Base-by-base conservation (phyloP, 2,797 vertebrate species). In the Anguilla marmorata region DNA sequence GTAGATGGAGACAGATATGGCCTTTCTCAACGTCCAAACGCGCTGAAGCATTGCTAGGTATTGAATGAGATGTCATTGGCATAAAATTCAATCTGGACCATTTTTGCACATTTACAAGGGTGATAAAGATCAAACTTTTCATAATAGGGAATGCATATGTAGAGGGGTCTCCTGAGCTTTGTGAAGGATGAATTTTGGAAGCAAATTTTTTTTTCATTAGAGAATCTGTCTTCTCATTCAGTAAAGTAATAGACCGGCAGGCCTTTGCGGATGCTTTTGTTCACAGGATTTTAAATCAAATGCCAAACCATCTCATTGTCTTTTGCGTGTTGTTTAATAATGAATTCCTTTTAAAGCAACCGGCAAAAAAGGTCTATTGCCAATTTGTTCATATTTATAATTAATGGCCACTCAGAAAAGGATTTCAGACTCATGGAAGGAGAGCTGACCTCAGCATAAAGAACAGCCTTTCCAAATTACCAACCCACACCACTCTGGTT, bases 391-490 rank as follows among this genome's bases (percentile, higher is more conserved):
- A 82, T 82, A 86, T 86, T 82, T 86, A 52, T 50, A 63, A 66
- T 48, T 60, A 85, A 84, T 63, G 30, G 48, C 86, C 33, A 69
- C 45, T 56, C 80, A 69, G 63, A 86, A 60, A 76, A 3, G 30
- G 63, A 33, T 86, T 69, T 60, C 21, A 83, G 30, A 72, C 27
- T 30, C 48, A 30, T 19, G 30, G 69, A 83, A 63, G 19, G 21
- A 83, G 9, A 83, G 76, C 74, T 80, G 52, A 80, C 37, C 74
- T 87, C 86, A 21, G 86, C 86, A 88, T 30, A 72, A 88, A 72
- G 37, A 72, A 11, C 54, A 30, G 58, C 33, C 74, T 86, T 72
- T 12, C 84, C 45, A 45, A 69, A 86, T 88, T 83, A 45, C 45
- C 56, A 54, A 52, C 82, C 41, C 80, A 45, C 60, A 60, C 52